A percentile compares a stretch with the other conserved stretches of the same genome.
phyloP scores from a whole-genome alignment of 2,113 vertebrate species.

The Rhadina sibilatrix region DNA sequence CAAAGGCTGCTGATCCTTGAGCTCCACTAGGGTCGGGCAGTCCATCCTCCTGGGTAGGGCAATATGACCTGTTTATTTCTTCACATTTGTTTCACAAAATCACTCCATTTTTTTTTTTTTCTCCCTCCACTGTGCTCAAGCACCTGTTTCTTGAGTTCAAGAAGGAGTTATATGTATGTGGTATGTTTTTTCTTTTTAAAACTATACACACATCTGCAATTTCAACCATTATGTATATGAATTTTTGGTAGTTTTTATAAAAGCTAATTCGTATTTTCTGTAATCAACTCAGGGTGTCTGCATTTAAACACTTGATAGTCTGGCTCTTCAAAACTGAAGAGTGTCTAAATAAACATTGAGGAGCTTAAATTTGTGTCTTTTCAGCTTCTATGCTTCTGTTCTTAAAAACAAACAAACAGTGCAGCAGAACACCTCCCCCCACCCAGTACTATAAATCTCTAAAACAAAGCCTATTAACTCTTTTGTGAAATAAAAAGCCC shows the following conservation, averaged over 20 bases:
- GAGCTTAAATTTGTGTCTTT: background rate
- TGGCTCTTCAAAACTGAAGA: background rate
- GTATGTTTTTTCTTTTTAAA: background rate
- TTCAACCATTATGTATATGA: background rate
- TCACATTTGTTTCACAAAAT: background rate
- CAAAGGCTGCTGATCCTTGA: slow-evolving; percentile 58
- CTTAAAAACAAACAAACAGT: background rate
- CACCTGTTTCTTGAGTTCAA: background rate
- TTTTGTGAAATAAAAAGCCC: background rate
- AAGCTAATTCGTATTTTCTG: background rate
- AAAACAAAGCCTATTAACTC: background rate
- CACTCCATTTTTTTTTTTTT: background rate
- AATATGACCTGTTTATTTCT: background rate
- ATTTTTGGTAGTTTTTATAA: background rate
- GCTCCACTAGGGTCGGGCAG: background rate
- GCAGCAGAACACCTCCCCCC: background rate
- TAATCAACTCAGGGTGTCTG: background rate
- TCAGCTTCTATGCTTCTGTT: background rate
- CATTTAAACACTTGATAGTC: background rate
- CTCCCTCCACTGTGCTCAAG: background rate
- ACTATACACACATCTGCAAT: background rate
- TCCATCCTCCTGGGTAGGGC: background rate
- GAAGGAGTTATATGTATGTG: background rate
- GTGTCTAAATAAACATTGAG: background rate
- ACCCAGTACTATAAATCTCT: background rate